A percentile compares a stretch with the other conserved stretches of the same genome.
Conservation (phyloP, 2,113 vertebrate species). For the Gymnorhina tibicen region DNA sequence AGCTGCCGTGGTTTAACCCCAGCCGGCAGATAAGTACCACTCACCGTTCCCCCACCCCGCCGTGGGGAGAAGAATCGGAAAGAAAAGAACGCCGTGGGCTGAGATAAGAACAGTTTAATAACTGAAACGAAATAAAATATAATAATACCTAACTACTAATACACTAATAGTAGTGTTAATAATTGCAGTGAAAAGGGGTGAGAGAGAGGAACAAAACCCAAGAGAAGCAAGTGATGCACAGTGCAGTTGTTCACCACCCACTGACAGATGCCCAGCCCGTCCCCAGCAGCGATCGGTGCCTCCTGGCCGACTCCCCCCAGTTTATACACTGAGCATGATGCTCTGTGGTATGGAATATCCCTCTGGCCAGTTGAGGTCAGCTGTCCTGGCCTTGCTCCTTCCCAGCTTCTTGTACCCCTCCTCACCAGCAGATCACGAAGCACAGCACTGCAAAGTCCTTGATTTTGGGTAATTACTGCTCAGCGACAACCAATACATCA, state of each 20-base stretch:
- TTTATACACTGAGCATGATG: neutral
- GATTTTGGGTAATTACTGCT: neutral
- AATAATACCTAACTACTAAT: neutral
- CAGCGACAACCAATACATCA: neutral
- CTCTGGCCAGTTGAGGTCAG: neutral
- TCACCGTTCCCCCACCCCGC: neutral
- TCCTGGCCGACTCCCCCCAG: neutral
- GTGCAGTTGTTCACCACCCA: neutral
- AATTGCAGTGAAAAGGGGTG: neutral
- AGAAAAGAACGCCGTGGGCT: neutral
- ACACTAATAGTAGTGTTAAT: neutral
- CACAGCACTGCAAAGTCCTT: neutral
- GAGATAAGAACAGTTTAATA: neutral
- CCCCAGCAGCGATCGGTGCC: neutral
- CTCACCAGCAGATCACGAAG: neutral
- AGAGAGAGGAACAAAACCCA: neutral
- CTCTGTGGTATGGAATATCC: neutral
- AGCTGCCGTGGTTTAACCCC: neutral
- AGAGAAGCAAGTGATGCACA: neutral
- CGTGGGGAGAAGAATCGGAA: neutral
- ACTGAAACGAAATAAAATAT: neutral
- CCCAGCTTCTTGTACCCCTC: too few relatives aligned
- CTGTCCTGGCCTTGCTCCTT: accelerated
- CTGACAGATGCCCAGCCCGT: neutral
- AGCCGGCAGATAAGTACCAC: neutral